Percentiles rank a stretch among this genome's conserved stretches.
These are phyloP conservation scores for Cydia pomonella DNA, from an alignment of 1,140 invertebrate species.

Conservation along the genomic window DNA sequence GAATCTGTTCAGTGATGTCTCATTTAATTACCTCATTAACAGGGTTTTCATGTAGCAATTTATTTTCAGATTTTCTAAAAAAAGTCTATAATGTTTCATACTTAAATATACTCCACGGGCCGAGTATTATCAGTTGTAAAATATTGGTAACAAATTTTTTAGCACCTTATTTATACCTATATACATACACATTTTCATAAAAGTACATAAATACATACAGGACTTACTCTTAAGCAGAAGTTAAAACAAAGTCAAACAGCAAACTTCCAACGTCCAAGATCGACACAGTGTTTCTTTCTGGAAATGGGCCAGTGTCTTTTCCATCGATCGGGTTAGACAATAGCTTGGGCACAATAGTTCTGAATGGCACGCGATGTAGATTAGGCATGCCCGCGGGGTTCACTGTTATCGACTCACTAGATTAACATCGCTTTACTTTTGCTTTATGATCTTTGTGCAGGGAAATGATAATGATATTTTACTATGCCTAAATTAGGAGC, in stretches of 20 bases:
- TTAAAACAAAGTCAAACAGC: not conserved
- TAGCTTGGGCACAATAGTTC: constrained; percentile 67
- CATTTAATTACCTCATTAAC: no score
- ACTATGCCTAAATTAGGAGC: not conserved
- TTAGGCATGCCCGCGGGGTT: constrained; percentile 60
- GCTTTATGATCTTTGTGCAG: constrained; percentile 16
- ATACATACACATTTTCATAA: no score
- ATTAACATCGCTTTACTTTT: constrained; percentile 24
- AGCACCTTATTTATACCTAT: no score
- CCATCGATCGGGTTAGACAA: constrained; percentile 71
- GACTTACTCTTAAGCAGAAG: not conserved
- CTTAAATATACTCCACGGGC: no score
- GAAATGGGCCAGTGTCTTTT: constrained; percentile 67
- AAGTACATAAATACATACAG: no score
- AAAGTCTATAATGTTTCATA: no score
- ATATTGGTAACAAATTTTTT: no score
- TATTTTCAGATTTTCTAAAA: no score
- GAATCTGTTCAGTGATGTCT: no score
- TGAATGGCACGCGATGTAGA: constrained; percentile 71
- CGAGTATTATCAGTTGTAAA: no score
- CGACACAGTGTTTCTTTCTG: constrained; percentile 48
- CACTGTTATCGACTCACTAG: constrained; percentile 18
- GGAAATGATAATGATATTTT: not conserved
- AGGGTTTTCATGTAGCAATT: no score
- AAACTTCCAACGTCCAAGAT: constrained; percentile 1